Base-by-base conservation (phyloP, 2,888 invertebrate genomes). In the Leucoma salicis region DNA sequence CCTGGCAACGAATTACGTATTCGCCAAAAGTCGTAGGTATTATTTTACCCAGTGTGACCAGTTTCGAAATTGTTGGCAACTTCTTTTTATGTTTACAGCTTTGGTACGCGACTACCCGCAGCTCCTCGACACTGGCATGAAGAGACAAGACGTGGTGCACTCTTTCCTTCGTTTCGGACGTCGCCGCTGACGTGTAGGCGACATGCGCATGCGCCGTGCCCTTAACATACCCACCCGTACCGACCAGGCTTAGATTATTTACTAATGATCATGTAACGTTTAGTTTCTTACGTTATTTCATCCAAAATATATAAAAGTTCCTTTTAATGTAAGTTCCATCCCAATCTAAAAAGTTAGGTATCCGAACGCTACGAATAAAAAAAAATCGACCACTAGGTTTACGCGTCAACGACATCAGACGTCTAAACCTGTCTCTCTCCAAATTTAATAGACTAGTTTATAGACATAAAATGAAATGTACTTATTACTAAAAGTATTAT, bases 151-250 rank as follows among this genome's bases (percentile, higher is more conserved):
- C 84, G 95, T 96, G 35, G 96, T 96, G 67, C 97, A 97, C 83
- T 96, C 96, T 41, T 97, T 97, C 89, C 92, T 97, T 64, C 94
- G 96, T 69, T 97, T 97, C 78, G 97, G 97, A 41, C 93, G 94
- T 76, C 92, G 95, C 75, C 94, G 94, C 91, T 93, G 93, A 88
- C 82, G 57, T 60, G 62, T 49, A 47, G 42, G 43, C 46, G 49
- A 25, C 27, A 42, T 57, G 60, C 59, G 49, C 59, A 65, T 55
- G 46, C 44, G 45, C 29, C 57, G 60, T 62, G 52, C 50, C 57
- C 18, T 35, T 33, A 46, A 48, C 48, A 45, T 46, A 52, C 56
- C 39, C 50, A 49, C 53, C 58, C 60, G 55, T 55, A 57, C 59
- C 56, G 61, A 66, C 65, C 61, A 70, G 61, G 57, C 63, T 53